phyloP scores from a whole-genome alignment of 1,140 invertebrate genomes.

The Eumeta japonica region DNA sequence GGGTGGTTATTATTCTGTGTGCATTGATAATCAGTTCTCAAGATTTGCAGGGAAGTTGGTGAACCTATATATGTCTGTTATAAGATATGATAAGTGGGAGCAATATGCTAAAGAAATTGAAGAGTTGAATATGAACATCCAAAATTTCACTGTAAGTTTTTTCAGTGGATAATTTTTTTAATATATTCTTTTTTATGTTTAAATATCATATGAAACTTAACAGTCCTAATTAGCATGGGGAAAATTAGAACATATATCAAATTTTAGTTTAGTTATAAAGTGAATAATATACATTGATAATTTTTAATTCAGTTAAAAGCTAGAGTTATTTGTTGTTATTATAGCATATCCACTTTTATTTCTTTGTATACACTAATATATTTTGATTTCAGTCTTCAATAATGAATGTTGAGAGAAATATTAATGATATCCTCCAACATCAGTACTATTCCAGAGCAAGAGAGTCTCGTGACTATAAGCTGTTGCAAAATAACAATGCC shows the following conservation, averaged over 20 bases:
- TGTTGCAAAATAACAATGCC: conserved; percentile 78
- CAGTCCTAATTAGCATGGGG: no score
- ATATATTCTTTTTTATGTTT: conserved; percentile 56
- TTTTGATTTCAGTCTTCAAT: conserved; percentile 65
- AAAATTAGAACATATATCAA: no score
- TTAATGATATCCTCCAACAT: conserved; percentile 81
- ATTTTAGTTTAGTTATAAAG: no score
- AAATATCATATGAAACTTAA: no score
- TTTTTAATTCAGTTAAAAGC: no score
- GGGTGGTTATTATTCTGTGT: conserved; percentile 89
- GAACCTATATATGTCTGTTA: conserved; percentile 90
- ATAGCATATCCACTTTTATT: no score
- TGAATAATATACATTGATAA: no score
- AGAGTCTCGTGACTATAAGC: conserved; percentile 78
- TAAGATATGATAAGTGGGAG: conserved; percentile 92
- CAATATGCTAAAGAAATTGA: conserved; percentile 87
- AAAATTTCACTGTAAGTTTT: conserved; percentile 81
- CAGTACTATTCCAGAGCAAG: conserved; percentile 76
- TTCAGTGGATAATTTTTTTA: conserved; percentile 41
- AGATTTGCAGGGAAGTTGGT: conserved; percentile 89
- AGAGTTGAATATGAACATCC: conserved; percentile 81
- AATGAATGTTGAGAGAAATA: conserved; percentile 75
- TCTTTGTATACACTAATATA: no score
- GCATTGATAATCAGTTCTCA: conserved; percentile 93
- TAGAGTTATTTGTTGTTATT: no score